A percentile compares a stretch with the other conserved stretches of the same genome.
These are phyloP conservation scores for Poecilia velifera DNA, from an alignment of 2,797 vertebrate genomes.

Conservation along the genomic window DNA sequence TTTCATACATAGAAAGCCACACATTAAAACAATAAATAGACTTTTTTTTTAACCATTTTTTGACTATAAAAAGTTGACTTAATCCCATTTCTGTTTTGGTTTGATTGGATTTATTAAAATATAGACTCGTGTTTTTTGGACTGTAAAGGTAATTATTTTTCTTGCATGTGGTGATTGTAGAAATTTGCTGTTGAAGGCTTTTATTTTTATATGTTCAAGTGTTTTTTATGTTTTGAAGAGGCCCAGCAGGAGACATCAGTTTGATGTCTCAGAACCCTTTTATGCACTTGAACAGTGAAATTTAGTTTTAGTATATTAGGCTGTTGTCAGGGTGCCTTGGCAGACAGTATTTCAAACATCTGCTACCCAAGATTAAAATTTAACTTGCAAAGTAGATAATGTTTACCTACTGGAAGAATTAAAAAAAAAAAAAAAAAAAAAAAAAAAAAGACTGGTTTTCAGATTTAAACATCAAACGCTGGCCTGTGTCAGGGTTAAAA, in stretches of 20 bases:
- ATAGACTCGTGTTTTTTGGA: background rate
- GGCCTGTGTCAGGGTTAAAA: constrained; percentile 69
- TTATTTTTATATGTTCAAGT: background rate
- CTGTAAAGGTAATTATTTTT: background rate
- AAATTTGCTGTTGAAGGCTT: background rate
- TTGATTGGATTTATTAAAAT: background rate
- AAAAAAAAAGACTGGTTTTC: constrained; percentile 34
- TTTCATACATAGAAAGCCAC: background rate
- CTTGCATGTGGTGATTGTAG: background rate
- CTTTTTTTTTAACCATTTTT: background rate
- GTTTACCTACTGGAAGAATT: background rate
- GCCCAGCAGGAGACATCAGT: background rate
- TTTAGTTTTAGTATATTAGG: background rate
- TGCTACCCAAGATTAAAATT: background rate
- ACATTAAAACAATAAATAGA: background rate
- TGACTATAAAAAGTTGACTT: background rate
- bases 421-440: background rate
- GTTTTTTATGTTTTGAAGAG: background rate
- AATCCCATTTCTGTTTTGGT: background rate
- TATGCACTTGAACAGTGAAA: background rate
- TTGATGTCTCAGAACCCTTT: background rate
- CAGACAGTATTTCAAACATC: background rate
- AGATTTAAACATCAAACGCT: constrained; percentile 62
- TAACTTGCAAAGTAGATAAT: background rate
- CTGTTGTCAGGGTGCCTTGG: background rate